Evolutionary conservation across 2,888 invertebrate genomes (phyloP), one percentile per base, ranked within the genome.

Genomic region (Stenichneumon culpator): DNA sequence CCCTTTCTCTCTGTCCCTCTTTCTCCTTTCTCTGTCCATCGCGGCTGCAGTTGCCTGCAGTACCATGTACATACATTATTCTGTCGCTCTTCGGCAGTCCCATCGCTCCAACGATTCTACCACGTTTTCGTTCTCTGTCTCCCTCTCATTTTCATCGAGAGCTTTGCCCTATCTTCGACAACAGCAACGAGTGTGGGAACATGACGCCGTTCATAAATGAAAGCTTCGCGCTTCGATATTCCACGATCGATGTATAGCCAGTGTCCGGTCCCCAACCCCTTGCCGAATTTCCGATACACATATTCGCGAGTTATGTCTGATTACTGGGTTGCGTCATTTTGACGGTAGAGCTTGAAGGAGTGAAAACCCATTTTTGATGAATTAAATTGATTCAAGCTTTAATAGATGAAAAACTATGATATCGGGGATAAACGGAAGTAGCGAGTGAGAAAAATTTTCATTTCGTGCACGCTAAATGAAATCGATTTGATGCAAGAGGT

Each of bases 201-300:
- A 81, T 68, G 84, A 77, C 72, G 77, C 54, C 82, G 52, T 84
- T 82, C 84, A 84, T 86, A 84, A 88, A 88, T 88, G 83, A 87
- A 87, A 83, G 86, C 86, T 84, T 86, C 86, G 79, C 79, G 79
- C 82, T 84, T 80, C 79, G 86, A 83, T 81, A 73, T 77, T 80
- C 67, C 22, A 25, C 60, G 70, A 16, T 63, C 67, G 70, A 28
- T 28, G 44, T 50, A 70, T 22, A 25, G 19, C 16, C 25, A 25
- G 25, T 19, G 5, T 25, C 44, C 50, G 32, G 57, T 63, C 57
- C 9, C 57, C 22, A 25, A 57, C 22, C 57, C 25, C 28, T 19
- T 19, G 52, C 25, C 60, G 60, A 79, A 70, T 72, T 67, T 80
- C 50, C 47, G 57, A 80, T 72, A 73, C 77, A 60, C 60, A 60